phyloP scores from a whole-genome alignment of 92 coral and sea anemone genomes.

The Palythoa heliodiscus region DNA sequence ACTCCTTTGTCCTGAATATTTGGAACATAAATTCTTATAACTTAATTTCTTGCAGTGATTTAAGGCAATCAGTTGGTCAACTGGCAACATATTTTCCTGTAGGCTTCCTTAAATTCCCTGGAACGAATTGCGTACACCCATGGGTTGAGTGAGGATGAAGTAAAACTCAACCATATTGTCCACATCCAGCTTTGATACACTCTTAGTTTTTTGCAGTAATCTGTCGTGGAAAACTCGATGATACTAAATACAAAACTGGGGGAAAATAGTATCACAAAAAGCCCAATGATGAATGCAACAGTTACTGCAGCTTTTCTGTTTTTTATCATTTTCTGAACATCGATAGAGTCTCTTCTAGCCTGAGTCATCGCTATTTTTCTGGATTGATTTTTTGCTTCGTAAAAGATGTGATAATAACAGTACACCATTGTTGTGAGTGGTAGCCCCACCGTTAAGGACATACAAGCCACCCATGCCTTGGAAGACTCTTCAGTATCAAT shows the following conservation, averaged over 20 bases:
- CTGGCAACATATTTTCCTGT: background rate
- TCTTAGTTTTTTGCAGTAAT: constrained; percentile 39
- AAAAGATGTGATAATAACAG: constrained; percentile 51
- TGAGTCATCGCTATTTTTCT: background rate
- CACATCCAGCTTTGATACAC: constrained; percentile 61
- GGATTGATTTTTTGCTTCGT: constrained; percentile 30
- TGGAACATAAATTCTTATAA: background rate
- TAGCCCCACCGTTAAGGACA: constrained; percentile 31
- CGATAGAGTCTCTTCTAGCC: background rate
- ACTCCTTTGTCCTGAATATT: no score
- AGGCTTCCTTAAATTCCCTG: constrained; percentile 47
- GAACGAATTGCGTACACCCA: constrained; percentile 58
- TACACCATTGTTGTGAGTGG: constrained; percentile 49
- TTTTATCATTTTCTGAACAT: background rate
- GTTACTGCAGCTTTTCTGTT: constrained; percentile 59
- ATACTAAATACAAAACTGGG: constrained; percentile 62
- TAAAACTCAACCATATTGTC: constrained; percentile 62
- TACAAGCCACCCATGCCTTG: constrained; percentile 50
- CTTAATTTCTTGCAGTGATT: no score
- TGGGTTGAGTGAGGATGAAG: constrained; percentile 58
- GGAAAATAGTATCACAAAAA: constrained; percentile 50
- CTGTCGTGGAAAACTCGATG: constrained; percentile 48
- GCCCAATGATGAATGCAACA: constrained; percentile 48
- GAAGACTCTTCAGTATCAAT: constrained; percentile 23
- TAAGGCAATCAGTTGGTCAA: background rate